phyloP scores from a whole-genome alignment of 1,140 invertebrate species.

The Drosophila nikananu region DNA sequence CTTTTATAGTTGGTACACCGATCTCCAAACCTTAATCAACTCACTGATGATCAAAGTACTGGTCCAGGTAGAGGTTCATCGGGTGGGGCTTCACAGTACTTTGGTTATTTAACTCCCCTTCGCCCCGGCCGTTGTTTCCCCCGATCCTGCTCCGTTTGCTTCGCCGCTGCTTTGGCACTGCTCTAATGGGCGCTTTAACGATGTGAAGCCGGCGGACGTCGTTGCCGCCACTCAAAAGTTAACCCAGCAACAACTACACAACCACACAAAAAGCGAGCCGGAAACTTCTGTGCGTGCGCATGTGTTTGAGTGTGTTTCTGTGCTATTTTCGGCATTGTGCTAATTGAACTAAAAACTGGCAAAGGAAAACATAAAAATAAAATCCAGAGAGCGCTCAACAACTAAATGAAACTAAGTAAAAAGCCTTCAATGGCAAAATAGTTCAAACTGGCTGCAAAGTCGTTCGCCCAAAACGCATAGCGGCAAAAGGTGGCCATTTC shows the following conservation, averaged over 20 bases:
- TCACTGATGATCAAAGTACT: neutral
- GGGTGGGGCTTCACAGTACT: slow-evolving; percentile 15
- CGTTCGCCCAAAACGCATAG: slow-evolving; percentile 38
- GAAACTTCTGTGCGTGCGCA: slow-evolving; percentile 26
- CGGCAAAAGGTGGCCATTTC: slow-evolving; percentile 68
- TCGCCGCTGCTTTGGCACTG: slow-evolving; percentile 25
- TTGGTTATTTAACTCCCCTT: slow-evolving; percentile 8
- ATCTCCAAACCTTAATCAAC: neutral
- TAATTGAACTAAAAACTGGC: slow-evolving; percentile 75
- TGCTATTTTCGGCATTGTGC: slow-evolving; percentile 61
- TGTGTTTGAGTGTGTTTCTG: slow-evolving; percentile 16
- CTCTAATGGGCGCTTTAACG: slow-evolving; percentile 73
- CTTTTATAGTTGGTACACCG: neutral
- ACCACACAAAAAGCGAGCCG: slow-evolving; percentile 40
- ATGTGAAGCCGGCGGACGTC: slow-evolving; percentile 66
- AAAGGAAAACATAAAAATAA: slow-evolving; percentile 24
- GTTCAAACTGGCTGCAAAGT: slow-evolving; percentile 31
- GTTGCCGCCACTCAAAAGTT: slow-evolving; percentile 64
- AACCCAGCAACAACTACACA: slow-evolving; percentile 47
- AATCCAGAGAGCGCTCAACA: slow-evolving; percentile 38
- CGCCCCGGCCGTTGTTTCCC: neutral
- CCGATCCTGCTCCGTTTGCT: slow-evolving; percentile 15
- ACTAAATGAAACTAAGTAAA: slow-evolving; percentile 73
- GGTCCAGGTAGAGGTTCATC: neutral
- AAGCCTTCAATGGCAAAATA: slow-evolving; percentile 63